A percentile compares a stretch with the other conserved stretches of the same genome.
Conservation (phyloP, 2,888 invertebrate species). For the Plagiodera versicolora region DNA sequence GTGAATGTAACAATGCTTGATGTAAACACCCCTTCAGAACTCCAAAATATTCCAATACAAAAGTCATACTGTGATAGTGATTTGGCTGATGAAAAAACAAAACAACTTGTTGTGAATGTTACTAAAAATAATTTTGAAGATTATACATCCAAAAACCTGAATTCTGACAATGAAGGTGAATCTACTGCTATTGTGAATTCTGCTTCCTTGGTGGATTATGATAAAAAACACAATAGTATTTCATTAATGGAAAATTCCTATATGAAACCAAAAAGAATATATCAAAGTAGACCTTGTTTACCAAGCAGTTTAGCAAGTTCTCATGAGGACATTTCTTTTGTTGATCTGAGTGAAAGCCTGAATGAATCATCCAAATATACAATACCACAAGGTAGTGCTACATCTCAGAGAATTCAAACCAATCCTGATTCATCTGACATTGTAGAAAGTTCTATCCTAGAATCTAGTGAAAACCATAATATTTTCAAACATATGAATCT, state of each 20-base stretch:
- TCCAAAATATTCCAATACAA: neutral
- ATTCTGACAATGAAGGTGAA: neutral
- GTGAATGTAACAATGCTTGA: slow-evolving; percentile 9
- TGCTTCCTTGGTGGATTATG: neutral
- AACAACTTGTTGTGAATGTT: neutral
- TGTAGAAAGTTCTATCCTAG: too few relatives aligned
- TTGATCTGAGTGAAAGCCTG: neutral
- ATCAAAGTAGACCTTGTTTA: neutral
- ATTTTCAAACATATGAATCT: too few relatives aligned
- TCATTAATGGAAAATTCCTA: slow-evolving; percentile 1
- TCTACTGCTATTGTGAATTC: neutral
- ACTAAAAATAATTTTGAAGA: slow-evolving; percentile 6
- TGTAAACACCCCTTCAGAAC: neutral
- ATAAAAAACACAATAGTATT: neutral
- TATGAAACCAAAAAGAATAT: neutral
- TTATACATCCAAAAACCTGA: slow-evolving; percentile 5
- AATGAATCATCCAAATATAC: neutral
- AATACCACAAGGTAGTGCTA: neutral
- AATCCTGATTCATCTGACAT: too few relatives aligned
- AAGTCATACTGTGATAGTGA: neutral
- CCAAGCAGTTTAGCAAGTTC: too few relatives aligned
- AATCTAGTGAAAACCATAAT: too few relatives aligned
- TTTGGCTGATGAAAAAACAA: neutral
- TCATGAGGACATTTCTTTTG: neutral
- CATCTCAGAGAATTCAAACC: neutral